Conservation (phyloP, 37 sponge, comb jelly and placozoan genomes). For the Oopsacas minuta region DNA sequence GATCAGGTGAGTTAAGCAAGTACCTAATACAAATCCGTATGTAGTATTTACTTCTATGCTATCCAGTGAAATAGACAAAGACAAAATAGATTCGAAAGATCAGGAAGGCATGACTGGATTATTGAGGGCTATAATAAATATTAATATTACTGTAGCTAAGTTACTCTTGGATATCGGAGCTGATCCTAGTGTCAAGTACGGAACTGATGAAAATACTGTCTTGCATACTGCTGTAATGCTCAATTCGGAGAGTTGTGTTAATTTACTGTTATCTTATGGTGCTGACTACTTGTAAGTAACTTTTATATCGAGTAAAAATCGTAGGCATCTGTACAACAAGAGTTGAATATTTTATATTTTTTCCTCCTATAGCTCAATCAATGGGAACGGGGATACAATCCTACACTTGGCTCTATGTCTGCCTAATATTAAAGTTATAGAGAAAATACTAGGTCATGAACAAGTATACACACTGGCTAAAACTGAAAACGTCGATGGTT, state of each 20-base stretch:
- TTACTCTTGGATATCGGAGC: conserved; percentile 31
- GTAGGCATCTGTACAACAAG: too few relatives aligned
- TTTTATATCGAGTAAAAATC: too few relatives aligned
- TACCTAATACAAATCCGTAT: background rate
- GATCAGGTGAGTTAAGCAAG: background rate
- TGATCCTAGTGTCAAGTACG: conserved; percentile 16
- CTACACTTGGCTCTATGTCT: background rate
- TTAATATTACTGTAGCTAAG: conserved; percentile 22
- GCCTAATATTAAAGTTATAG: background rate
- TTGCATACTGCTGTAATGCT: conserved; percentile 16
- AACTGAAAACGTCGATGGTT: background rate
- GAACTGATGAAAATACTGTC: background rate
- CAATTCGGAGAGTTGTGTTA: background rate
- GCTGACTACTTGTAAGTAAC: background rate
- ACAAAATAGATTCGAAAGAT: conserved; percentile 12
- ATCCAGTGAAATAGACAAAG: background rate
- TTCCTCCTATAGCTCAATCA: background rate
- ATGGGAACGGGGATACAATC: background rate
- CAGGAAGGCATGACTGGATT: conserved; percentile 53
- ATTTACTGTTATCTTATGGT: background rate
- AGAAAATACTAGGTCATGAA: background rate
- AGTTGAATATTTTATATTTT: too few relatives aligned
- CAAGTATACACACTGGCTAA: background rate
- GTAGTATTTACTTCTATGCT: background rate
- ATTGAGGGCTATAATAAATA: conserved; percentile 29